These are phyloP conservation scores for Crypturellus undulatus DNA, from an alignment of 2,113 vertebrate genomes.

Conservation along the genomic window DNA sequence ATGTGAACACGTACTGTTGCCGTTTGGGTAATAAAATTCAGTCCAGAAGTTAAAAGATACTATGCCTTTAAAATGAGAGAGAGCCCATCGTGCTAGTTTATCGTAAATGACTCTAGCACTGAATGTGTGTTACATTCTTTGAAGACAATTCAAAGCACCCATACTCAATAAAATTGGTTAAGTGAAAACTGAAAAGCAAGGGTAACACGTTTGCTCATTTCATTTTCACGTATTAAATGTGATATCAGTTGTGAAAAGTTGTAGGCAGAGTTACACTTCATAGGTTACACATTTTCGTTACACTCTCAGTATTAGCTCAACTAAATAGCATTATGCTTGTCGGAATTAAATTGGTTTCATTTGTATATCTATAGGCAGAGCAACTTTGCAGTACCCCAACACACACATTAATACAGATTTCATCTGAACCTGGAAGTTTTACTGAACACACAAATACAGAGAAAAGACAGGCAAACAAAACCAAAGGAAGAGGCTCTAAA, in stretches of 20 bases:
- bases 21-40: background rate
- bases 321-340: background rate
- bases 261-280: background rate
- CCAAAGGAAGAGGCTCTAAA: background rate
- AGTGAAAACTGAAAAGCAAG: slow-evolving; percentile 19
- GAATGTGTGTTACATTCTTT: background rate
- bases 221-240: background rate
- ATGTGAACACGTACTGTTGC: rapidly evolving
- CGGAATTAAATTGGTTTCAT: background rate
- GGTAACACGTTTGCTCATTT: slow-evolving; percentile 35
- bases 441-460: slow-evolving; percentile 40
- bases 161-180: background rate
- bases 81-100: background rate
- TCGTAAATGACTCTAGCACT: background rate
- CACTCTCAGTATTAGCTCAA: background rate
- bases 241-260: background rate
- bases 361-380: background rate
- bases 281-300: background rate
- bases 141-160: background rate
- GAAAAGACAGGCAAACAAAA: slow-evolving; percentile 26
- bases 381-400: background rate
- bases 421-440: background rate
- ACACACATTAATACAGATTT: background rate
- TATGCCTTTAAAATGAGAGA: background rate
- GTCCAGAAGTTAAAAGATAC: background rate